These are phyloP conservation scores for Telmatherina bonti DNA, from an alignment of 2,797 vertebrate species.

Conservation along the genomic window DNA sequence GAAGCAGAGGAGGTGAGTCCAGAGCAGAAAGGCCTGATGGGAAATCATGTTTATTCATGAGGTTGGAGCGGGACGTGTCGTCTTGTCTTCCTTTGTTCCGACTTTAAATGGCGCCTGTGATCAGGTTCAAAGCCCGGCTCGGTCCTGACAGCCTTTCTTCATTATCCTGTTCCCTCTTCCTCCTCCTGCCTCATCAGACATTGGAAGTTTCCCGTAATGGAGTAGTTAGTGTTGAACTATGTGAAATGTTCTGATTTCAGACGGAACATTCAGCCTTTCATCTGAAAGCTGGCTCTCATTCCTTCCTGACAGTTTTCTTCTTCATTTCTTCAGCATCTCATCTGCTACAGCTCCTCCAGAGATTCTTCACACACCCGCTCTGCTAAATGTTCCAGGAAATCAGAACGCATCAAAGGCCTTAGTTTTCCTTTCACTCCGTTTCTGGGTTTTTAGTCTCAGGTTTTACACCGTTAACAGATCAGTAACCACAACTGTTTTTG, in stretches of 20 bases:
- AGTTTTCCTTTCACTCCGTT: too few species aligned
- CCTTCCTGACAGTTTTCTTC: slow-evolving; percentile 16
- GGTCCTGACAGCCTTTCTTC: slow-evolving; percentile 67
- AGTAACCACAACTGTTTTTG: too few species aligned
- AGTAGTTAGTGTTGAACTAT: slow-evolving; percentile 39
- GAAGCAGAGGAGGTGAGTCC: slow-evolving; percentile 74
- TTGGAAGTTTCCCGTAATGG: slow-evolving; percentile 45
- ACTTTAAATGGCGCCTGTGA: slow-evolving; percentile 75
- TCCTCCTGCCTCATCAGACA: slow-evolving; percentile 50
- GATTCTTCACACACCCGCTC: background rate
- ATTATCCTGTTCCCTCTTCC: slow-evolving; percentile 51
- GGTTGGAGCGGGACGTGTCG: slow-evolving; percentile 51
- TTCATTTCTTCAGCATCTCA: background rate
- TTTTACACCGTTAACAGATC: too few species aligned
- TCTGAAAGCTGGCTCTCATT: slow-evolving; percentile 25
- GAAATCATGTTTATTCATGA: slow-evolving; percentile 76
- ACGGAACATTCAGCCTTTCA: slow-evolving; percentile 36
- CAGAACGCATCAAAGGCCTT: too few species aligned
- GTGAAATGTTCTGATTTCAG: slow-evolving; percentile 38
- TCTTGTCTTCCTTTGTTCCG: slow-evolving; percentile 72
- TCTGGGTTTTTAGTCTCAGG: too few species aligned
- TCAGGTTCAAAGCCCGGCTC: slow-evolving; percentile 67
- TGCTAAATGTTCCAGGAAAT: background rate
- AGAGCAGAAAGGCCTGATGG: slow-evolving; percentile 66
- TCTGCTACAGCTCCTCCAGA: background rate